Evolutionary conservation across 1,140 invertebrate genomes (phyloP).

Genomic region (Lanistes nyassanus): DNA sequence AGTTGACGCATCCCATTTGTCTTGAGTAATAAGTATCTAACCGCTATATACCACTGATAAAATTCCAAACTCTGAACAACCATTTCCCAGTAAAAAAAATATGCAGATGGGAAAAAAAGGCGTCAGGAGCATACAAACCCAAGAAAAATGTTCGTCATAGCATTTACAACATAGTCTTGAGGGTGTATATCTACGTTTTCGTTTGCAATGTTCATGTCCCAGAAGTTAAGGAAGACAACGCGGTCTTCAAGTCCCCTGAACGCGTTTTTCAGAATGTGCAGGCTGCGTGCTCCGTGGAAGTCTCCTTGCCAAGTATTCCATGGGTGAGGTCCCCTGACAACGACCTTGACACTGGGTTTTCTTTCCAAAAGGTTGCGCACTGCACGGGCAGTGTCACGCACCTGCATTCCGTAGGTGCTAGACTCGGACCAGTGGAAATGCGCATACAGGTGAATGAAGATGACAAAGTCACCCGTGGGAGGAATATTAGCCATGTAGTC

Average conservation of each 20-base stretch:
- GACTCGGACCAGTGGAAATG: neutral
- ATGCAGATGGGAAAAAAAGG: neutral
- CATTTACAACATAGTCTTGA: neutral
- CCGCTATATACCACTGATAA: too few relatives aligned
- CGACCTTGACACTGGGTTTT: neutral
- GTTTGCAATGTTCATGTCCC: slow-evolving; percentile 20
- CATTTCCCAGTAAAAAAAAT: too few relatives aligned
- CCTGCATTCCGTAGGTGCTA: neutral
- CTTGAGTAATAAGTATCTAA: too few relatives aligned
- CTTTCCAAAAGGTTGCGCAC: slow-evolving; percentile 1
- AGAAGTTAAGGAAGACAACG: neutral
- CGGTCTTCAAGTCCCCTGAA: neutral
- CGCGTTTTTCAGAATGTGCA: neutral
- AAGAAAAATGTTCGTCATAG: neutral
- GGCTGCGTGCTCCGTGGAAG: neutral
- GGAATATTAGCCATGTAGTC: neutral
- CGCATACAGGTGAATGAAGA: slow-evolving; percentile 3
- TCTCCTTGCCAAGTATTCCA: neutral
- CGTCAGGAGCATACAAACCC: neutral
- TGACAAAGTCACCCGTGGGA: slow-evolving; percentile 14
- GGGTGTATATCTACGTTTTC: slow-evolving; percentile 6
- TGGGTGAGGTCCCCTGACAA: slow-evolving; percentile 9
- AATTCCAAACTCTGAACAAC: too few relatives aligned
- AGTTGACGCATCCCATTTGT: too few relatives aligned
- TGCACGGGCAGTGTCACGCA: neutral